A percentile compares a stretch with the other conserved stretches of the same genome.
Evolutionary conservation across 2,797 vertebrate species (phyloP).

Genomic region (Brachyalestes nurse): DNA sequence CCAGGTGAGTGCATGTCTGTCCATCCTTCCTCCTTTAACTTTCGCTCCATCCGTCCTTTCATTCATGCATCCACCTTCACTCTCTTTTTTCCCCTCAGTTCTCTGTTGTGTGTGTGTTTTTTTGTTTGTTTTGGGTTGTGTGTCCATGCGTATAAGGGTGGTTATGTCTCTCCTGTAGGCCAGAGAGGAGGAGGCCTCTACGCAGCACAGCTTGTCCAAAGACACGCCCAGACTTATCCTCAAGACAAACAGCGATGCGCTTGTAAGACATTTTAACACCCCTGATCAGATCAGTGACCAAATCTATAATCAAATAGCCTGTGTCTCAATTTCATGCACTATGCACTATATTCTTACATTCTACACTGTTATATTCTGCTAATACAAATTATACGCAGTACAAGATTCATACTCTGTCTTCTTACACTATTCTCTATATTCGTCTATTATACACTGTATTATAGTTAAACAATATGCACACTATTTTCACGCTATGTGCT

Average conservation of each 20-base stretch:
- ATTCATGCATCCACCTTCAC: constrained; percentile 63
- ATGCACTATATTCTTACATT: neutral
- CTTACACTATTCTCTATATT: neutral
- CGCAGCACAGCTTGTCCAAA: constrained; percentile 99
- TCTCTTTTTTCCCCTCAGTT: constrained; percentile 57
- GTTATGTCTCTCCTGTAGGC: constrained; percentile 99
- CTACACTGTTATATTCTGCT: neutral
- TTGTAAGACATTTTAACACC: constrained; percentile 98
- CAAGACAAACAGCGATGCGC: constrained; percentile 99
- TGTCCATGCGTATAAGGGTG: constrained; percentile 99
- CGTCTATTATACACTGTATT: neutral
- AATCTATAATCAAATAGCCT: neutral
- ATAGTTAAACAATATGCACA: neutral
- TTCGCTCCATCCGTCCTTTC: constrained; percentile 62
- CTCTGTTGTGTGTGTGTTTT: constrained; percentile 66
- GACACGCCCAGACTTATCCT: constrained; percentile 99
- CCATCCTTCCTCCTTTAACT: constrained; percentile 30
- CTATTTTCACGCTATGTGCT: neutral
- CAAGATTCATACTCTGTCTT: too few species aligned
- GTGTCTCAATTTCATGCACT: constrained; percentile 1
- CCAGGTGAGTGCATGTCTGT: constrained; percentile 50
- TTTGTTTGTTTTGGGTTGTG: constrained; percentile 81
- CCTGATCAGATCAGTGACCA: constrained; percentile 11
- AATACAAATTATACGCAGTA: too few species aligned
- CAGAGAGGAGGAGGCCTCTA: constrained; percentile 99